A percentile compares a stretch with the other conserved stretches of the same genome.
These are phyloP conservation scores for Pteria penguin DNA, from an alignment of 2,888 invertebrate genomes.

Conservation along the genomic window DNA sequence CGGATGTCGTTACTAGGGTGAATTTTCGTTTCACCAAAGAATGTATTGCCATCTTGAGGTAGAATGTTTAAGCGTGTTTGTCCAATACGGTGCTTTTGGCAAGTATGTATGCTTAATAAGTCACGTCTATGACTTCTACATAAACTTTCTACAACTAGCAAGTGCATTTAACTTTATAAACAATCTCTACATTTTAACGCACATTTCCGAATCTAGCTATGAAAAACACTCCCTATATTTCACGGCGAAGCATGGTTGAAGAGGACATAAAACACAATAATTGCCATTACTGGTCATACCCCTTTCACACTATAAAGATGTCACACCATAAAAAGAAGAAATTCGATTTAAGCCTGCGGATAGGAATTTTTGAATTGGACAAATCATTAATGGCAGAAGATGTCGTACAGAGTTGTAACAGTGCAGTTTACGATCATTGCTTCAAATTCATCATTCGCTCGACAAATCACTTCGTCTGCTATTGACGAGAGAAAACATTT, in stretches of 20 bases:
- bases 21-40: too few relatives aligned
- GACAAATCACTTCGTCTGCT: neutral
- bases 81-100: too few relatives aligned
- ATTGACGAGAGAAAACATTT: neutral
- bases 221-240: neutral
- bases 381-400: neutral
- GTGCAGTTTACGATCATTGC: neutral
- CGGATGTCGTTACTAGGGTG: too few relatives aligned
- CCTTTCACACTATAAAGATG: neutral
- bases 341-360: neutral
- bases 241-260: neutral
- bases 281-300: neutral
- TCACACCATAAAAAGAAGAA: neutral
- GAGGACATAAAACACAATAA: neutral
- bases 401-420: neutral
- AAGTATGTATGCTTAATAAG: neutral
- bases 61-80: too few relatives aligned
- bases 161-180: neutral
- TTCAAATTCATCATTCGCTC: neutral
- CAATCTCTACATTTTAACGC: neutral
- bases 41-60: too few relatives aligned
- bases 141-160: neutral
- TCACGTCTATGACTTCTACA: neutral
- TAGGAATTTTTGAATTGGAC: neutral
- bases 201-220: neutral